Evolutionary conservation across 2,797 vertebrate species (phyloP).

Genomic region (Melanotaenia boesemani): DNA sequence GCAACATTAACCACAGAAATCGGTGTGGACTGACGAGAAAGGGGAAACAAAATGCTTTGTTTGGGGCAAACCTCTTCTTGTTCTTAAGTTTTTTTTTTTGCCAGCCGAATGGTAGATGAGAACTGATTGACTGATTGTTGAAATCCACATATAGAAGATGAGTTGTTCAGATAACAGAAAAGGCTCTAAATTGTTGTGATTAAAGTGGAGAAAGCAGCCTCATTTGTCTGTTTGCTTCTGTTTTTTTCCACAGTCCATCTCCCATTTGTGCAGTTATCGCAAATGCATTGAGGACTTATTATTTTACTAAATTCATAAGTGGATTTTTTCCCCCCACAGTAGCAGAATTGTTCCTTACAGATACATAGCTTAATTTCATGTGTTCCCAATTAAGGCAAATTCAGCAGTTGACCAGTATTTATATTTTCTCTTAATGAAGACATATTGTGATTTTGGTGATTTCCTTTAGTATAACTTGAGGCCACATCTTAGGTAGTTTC

Average conservation of each 20-base stretch:
- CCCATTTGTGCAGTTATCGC: background rate
- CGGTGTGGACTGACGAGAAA: conserved; percentile 34
- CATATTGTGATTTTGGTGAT: background rate
- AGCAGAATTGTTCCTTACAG: background rate
- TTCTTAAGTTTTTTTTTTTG: conserved; percentile 13
- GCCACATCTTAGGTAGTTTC: background rate
- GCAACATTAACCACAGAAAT: conserved; percentile 40
- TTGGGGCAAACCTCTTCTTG: conserved; percentile 47
- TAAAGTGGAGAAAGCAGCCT: conserved; percentile 26
- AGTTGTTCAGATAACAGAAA: conserved; percentile 13
- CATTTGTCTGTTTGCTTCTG: conserved; percentile 16
- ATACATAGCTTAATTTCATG: background rate
- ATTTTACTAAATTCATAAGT: background rate
- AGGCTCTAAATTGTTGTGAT: conserved; percentile 19
- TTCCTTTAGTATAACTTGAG: background rate
- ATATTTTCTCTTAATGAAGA: background rate
- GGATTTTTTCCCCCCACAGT: background rate
- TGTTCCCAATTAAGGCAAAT: background rate
- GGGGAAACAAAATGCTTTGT: conserved; percentile 23
- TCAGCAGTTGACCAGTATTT: background rate
- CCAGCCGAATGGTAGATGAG: conserved; percentile 33
- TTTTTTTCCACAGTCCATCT: background rate
- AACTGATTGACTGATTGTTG: conserved; percentile 26
- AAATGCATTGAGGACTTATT: background rate
- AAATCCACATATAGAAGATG: conserved; percentile 18